Evolutionary conservation across 1,140 invertebrate genomes (phyloP), one percentile per base, ranked within the genome.

Genomic region (Penaeus japonicus): DNA sequence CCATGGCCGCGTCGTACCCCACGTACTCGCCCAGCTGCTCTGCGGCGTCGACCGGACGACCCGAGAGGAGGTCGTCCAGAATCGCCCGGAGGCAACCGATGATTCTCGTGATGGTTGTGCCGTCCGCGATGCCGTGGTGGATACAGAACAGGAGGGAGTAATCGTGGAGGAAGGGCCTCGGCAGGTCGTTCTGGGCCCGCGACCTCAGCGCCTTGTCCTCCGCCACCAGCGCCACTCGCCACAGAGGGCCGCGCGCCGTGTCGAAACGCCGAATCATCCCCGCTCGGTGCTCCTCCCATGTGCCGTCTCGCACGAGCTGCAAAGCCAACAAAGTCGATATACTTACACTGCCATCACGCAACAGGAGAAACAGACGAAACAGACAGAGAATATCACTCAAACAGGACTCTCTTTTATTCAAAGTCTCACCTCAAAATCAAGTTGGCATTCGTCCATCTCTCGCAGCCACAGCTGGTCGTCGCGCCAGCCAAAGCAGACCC

Each of bases 91-190:
- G 27, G 7, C 62, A 12, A 65, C 78, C n/a, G 24, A 80, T 84
- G 39, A 88, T 84, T 24, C 32, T 88, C 53, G 78, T 47, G 54
- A 78, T 88, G 1, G 87, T 78, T 24, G 57, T 59, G 53, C 87
- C 87, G n/a, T 88, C 87, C 10, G 80, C 53, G 10, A 70, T 22
- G 4, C 65, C 39, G 30, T 88, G 87, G 27, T 88, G 87, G 81
- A 88, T 30, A 17, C 87, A 65, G 32, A 88, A 27, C 24, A 88
- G 54, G 22, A 88, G 10, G 1, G 39, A 30, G 73, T 83, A 82
- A 0, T 78, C 18, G 53, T 85, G 30, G 54, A 12, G 17, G 30
- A 75, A 78, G 4, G 39, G 39, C 39, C 39, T 4, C 39, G 39
- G 39, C 39, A 39, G 12, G 4, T 39, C 39, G 39, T 39, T 39